phyloP scores from a whole-genome alignment of 2,113 vertebrate genomes.

The Phaetusa simplex region DNA sequence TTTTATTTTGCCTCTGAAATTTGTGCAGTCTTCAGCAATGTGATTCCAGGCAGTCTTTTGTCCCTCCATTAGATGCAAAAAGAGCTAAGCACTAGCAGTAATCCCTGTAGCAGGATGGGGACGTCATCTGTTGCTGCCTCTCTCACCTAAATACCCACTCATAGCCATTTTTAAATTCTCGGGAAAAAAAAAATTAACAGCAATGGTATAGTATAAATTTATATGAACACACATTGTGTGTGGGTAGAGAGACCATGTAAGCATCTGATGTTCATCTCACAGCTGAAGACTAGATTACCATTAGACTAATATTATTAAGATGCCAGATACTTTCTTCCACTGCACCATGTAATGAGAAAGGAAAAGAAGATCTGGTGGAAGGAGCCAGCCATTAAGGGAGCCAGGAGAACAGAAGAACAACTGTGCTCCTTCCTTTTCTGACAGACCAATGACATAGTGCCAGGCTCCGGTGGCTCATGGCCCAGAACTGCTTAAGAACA shows the following conservation, averaged over 20 bases:
- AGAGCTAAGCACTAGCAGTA: not conserved
- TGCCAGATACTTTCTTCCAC: not conserved
- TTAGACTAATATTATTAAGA: not conserved
- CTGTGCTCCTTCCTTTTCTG: not conserved
- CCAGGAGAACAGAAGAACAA: not conserved
- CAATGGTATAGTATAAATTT: not conserved
- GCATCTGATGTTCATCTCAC: slow-evolving; percentile 15
- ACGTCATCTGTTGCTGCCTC: not conserved
- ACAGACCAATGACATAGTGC: not conserved
- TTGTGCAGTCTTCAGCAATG: not conserved
- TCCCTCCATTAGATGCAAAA: not conserved
- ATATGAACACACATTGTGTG: not conserved
- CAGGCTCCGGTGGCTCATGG: not conserved
- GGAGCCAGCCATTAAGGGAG: not conserved
- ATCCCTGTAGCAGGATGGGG: not conserved
- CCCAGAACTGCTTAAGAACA: not conserved
- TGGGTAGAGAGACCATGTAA: not conserved
- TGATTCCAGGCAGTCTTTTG: not conserved
- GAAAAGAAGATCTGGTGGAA: not conserved
- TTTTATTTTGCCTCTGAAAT: not conserved
- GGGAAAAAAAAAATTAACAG: not conserved
- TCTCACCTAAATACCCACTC: not conserved
- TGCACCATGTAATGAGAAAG: not conserved
- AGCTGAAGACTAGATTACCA: not conserved
- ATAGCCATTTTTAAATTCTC: not conserved